These are phyloP conservation scores for Cerastis leucographa DNA, from an alignment of 2,888 invertebrate species.

Conservation along the genomic window DNA sequence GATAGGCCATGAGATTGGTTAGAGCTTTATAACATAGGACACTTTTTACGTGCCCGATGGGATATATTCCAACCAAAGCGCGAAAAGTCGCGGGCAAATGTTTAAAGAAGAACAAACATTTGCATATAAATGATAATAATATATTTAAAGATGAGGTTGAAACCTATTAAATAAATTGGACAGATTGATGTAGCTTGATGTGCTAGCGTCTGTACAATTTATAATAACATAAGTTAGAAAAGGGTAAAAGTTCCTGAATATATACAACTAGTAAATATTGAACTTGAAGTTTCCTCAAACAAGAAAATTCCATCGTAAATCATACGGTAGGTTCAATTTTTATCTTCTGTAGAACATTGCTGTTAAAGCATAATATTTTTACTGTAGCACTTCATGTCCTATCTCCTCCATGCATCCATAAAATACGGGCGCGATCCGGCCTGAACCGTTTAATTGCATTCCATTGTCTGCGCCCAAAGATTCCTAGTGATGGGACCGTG, in stretches of 20 bases:
- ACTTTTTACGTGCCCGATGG: not conserved
- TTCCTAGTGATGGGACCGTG: slow-evolving; percentile 59
- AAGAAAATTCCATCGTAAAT: not conserved
- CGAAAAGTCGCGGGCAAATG: not conserved
- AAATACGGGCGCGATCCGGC: slow-evolving; percentile 56
- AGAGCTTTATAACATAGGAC: not conserved
- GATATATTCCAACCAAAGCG: not conserved
- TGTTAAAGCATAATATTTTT: not conserved
- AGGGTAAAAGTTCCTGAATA: not conserved
- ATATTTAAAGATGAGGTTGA: too few species aligned
- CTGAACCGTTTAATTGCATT: slow-evolving; percentile 65
- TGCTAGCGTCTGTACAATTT: not conserved
- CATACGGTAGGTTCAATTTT: not conserved
- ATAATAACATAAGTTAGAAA: not conserved
- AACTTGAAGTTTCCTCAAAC: not conserved
- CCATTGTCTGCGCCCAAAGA: slow-evolving; percentile 65
- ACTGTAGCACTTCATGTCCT: slow-evolving; percentile 17
- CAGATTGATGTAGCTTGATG: too few species aligned
- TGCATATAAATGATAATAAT: too few species aligned
- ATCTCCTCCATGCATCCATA: slow-evolving; percentile 25
- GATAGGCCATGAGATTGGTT: not conserved
- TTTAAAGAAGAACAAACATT: too few species aligned
- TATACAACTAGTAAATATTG: not conserved
- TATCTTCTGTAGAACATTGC: not conserved
- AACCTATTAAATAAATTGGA: too few species aligned